Evolutionary conservation across 64 coral and sea anemone genomes (phyloP).

Genomic region (Catalaphyllia jardinei): DNA sequence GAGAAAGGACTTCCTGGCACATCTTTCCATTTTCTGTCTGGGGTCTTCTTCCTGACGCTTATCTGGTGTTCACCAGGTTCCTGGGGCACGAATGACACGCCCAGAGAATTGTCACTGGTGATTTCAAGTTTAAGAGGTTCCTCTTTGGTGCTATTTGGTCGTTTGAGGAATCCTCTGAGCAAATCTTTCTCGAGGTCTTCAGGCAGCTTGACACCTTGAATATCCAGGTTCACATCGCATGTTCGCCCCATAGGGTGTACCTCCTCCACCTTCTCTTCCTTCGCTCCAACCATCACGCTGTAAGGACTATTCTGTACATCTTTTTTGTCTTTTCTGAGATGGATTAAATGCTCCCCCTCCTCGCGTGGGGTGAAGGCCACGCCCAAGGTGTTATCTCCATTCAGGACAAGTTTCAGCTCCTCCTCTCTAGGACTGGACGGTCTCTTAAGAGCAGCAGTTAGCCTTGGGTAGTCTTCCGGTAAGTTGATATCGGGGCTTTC

Average conservation of each 20-base stretch:
- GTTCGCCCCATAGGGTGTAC: constrained; percentile 94
- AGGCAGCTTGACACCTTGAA: constrained; percentile 86
- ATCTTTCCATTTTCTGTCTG: constrained; percentile 52
- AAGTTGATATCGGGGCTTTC: constrained; percentile 84
- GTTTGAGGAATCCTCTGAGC: constrained; percentile 79
- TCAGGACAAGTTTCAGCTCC: constrained; percentile 81
- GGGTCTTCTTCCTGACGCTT: constrained; percentile 78
- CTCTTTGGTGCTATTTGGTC: constrained; percentile 88
- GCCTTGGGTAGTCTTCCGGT: constrained; percentile 69
- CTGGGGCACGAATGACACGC: constrained; percentile 81
- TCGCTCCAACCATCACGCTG: constrained; percentile 85
- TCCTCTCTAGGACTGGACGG: constrained; percentile 86
- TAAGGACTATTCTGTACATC: constrained; percentile 85
- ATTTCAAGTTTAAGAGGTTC: constrained; percentile 89
- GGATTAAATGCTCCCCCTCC: constrained; percentile 86
- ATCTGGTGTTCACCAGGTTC: constrained; percentile 97
- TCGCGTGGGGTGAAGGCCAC: constrained; percentile 92
- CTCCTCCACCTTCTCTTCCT: constrained; percentile 92
- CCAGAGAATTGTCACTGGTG: constrained; percentile 86
- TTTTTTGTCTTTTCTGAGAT: constrained; percentile 76
- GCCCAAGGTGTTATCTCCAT: constrained; percentile 94
- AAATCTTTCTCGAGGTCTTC: constrained; percentile 80
- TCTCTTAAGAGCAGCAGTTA: constrained; percentile 87
- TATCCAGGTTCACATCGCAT: constrained; percentile 91
- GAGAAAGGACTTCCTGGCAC: constrained; percentile 98